Evolutionary conservation across 2,113 vertebrate genomes (phyloP).

Genomic region (Antechinus stuartii): DNA sequence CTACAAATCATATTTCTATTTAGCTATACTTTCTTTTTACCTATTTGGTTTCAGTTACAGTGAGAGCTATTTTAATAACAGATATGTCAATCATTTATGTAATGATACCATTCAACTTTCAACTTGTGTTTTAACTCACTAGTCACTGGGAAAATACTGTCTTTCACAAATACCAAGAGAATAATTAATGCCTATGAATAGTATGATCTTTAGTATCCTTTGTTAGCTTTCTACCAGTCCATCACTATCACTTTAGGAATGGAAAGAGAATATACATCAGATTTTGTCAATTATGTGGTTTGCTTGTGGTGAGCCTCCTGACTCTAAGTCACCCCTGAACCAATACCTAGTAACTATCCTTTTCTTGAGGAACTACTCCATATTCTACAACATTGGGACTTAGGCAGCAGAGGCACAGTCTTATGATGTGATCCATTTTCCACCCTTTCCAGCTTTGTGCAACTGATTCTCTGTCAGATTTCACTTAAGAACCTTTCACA

Average conservation of each 20-base stretch:
- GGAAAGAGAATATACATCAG: background rate
- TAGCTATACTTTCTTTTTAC: background rate
- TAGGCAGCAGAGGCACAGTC: background rate
- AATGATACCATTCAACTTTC: background rate
- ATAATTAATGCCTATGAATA: background rate
- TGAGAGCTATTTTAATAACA: background rate
- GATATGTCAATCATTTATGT: background rate
- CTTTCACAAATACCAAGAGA: background rate
- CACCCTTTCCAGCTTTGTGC: background rate
- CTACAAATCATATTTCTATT: background rate
- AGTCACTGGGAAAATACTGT: background rate
- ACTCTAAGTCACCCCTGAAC: background rate
- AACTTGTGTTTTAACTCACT: background rate
- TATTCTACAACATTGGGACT: background rate
- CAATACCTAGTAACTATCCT: background rate
- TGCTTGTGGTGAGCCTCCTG: background rate
- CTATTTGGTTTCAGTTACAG: background rate
- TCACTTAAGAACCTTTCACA: background rate
- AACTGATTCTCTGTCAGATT: background rate
- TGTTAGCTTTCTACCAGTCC: background rate
- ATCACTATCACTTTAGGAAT: background rate
- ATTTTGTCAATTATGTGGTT: background rate
- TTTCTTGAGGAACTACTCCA: background rate
- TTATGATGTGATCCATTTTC: background rate
- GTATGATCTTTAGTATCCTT: background rate